Percentiles rank a stretch among this genome's conserved stretches.
These are phyloP conservation scores for Erpetoichthys calabaricus DNA, from an alignment of 2,797 vertebrate species.

Conservation along the genomic window DNA sequence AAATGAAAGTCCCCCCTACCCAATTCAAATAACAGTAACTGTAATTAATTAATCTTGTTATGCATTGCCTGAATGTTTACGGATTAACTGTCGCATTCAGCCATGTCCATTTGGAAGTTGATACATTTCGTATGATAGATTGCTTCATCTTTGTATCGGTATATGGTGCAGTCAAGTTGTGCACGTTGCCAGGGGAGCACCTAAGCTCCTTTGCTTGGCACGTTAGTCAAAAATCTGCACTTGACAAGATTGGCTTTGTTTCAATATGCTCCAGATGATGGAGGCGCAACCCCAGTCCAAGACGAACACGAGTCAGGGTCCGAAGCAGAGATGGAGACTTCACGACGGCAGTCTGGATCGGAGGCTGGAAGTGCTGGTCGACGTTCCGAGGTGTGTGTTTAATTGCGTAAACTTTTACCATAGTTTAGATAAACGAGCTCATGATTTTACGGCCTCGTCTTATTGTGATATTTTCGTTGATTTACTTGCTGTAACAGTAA, in stretches of 20 bases:
- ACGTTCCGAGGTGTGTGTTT: slow-evolving; percentile 63
- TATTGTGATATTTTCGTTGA: slow-evolving; percentile 1
- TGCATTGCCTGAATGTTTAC: too few species aligned
- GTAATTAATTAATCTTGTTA: not conserved
- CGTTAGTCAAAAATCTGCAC: not conserved
- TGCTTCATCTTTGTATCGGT: not conserved
- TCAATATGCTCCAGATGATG: slow-evolving; percentile 62
- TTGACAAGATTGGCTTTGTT: slow-evolving; percentile 6
- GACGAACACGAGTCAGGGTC: slow-evolving; percentile 78
- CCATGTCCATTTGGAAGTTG: too few species aligned
- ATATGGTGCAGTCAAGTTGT: not conserved
- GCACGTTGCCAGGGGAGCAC: not conserved
- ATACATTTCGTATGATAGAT: too few species aligned
- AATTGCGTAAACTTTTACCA: not conserved
- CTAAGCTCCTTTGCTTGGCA: not conserved
- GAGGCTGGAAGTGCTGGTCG: slow-evolving; percentile 54
- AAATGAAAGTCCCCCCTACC: too few species aligned
- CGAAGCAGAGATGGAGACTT: slow-evolving; percentile 65
- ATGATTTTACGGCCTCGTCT: not conserved
- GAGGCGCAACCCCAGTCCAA: slow-evolving; percentile 86
- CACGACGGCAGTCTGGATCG: slow-evolving; percentile 49
- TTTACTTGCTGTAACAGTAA: not conserved
- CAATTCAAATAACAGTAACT: not conserved
- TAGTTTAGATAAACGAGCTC: not conserved
- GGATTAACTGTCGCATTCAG: too few species aligned